phyloP scores from a whole-genome alignment of 2,888 invertebrate species.

The Dolomedes plantarius region DNA sequence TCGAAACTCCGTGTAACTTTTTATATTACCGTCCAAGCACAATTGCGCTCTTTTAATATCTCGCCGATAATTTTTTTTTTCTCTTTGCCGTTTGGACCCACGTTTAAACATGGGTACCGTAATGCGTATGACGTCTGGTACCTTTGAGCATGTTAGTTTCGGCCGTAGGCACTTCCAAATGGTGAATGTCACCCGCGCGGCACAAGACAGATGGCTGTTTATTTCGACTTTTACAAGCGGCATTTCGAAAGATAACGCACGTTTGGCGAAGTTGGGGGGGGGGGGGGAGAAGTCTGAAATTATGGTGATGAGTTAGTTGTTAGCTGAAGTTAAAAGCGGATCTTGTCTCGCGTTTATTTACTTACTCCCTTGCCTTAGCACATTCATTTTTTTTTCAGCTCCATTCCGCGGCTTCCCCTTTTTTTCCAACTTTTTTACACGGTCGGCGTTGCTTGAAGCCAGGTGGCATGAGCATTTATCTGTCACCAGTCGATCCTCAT shows the following conservation, averaged over 20 bases:
- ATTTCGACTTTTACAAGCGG: conserved; percentile 32
- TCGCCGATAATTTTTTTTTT: too few relatives aligned
- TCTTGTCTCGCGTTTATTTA: conserved; percentile 35
- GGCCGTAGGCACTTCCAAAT: neutral
- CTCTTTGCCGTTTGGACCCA: too few relatives aligned
- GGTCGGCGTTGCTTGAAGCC: conserved; percentile 13
- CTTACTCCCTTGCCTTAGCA: conserved; percentile 11
- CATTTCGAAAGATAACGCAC: conserved; percentile 9
- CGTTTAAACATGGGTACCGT: too few relatives aligned
- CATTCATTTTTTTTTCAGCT: neutral
- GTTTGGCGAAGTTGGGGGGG: neutral
- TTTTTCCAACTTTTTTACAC: neutral
- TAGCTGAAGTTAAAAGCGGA: conserved; percentile 64
- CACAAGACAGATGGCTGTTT: conserved; percentile 42
- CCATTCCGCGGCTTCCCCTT: too few relatives aligned
- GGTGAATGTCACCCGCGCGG: neutral
- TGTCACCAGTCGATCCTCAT: conserved; percentile 57
- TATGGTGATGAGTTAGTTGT: conserved; percentile 65
- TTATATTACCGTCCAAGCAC: too few relatives aligned
- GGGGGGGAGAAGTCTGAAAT: conserved; percentile 30
- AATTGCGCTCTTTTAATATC: too few relatives aligned
- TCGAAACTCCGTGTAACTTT: too few relatives aligned
- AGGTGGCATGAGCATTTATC: conserved; percentile 38
- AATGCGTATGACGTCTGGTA: neutral
- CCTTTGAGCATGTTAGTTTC: conserved; percentile 1